A percentile compares a stretch with the other conserved stretches of the same genome.
These are phyloP conservation scores for Chiloscyllium punctatum DNA, from an alignment of 2,797 vertebrate species.

Conservation along the genomic window DNA sequence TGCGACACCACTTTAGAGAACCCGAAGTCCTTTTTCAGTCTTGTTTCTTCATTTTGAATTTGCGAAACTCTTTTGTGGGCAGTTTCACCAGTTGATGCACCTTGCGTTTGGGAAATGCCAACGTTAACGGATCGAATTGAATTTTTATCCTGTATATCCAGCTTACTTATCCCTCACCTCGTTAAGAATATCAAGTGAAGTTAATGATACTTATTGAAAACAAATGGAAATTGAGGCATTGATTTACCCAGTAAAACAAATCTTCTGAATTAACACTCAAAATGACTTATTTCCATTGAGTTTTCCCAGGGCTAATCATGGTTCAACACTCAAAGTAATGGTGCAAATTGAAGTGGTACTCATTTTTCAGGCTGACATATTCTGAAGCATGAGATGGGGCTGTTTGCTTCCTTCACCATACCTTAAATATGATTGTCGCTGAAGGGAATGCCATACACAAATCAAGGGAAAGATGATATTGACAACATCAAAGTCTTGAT, in stretches of 20 bases:
- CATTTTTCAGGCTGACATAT: background rate
- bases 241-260: background rate
- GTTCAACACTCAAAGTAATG: background rate
- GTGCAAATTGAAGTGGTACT: background rate
- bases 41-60: no score
- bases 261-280: background rate
- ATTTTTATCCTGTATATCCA: background rate
- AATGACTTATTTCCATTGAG: background rate
- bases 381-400: background rate
- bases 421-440: background rate
- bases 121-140: no score
- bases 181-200: background rate
- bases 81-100: no score
- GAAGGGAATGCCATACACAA: no score
- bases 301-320: background rate
- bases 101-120: no score
- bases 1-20: no score
- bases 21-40: no score
- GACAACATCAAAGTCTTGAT: background rate
- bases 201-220: background rate
- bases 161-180: background rate
- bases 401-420: background rate
- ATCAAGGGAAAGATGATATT: no score
- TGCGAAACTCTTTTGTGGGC: no score
- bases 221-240: conserved; percentile 7